Conservation (phyloP, 2,113 vertebrate genomes). For the Syrrhaptes paradoxus region DNA sequence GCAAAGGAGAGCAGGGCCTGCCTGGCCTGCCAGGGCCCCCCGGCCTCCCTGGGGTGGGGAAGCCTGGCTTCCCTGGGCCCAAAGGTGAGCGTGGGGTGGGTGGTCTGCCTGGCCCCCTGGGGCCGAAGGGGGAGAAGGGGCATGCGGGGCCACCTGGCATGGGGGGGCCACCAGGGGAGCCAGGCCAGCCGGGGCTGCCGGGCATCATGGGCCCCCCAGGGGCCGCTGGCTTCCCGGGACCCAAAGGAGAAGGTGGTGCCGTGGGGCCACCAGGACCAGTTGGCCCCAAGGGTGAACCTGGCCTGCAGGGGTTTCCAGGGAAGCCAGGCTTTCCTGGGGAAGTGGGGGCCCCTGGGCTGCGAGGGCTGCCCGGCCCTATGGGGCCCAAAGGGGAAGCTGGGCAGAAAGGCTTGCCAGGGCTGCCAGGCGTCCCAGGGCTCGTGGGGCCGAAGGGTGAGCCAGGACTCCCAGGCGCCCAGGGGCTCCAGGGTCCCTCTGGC, state of each 20-base stretch:
- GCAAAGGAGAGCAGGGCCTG: constrained; percentile 90
- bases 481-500: constrained; percentile 89
- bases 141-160: constrained; percentile 84
- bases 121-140: constrained; percentile 90
- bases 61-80: constrained; percentile 89
- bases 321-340: constrained; percentile 86
- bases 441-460: constrained; percentile 84
- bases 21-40: constrained; percentile 87
- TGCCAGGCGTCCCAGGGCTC: constrained; percentile 81
- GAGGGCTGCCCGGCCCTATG: constrained; percentile 86
- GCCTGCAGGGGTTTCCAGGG: constrained; percentile 87
- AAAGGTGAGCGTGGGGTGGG: constrained; percentile 89
- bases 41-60: constrained; percentile 87
- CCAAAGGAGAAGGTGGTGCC: constrained; percentile 86
- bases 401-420: constrained; percentile 83
- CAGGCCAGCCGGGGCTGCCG: constrained; percentile 86
- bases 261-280: constrained; percentile 82
- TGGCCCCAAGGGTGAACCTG: constrained; percentile 86
- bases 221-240: constrained; percentile 86
- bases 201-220: constrained; percentile 88
- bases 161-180: constrained; percentile 82
- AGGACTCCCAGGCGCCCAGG: constrained; percentile 84
- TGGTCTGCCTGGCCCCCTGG: constrained; percentile 84
- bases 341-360: constrained; percentile 83
- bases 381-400: constrained; percentile 91